Base-by-base conservation (phyloP, 2,888 invertebrate genomes). In the Ennomos erosarius region DNA sequence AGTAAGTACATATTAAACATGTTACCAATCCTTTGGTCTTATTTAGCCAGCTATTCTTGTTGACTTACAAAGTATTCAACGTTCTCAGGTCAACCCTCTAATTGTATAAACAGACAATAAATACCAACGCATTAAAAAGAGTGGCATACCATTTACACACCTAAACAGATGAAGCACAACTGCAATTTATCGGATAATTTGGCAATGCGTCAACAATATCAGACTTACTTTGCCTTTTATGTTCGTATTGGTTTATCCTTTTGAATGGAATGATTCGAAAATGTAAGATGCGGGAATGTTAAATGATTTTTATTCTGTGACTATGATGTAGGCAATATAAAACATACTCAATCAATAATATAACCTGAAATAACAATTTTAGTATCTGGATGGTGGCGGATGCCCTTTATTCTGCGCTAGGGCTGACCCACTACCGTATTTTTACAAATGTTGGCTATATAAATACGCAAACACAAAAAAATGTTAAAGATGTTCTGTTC, bases 241-340 rank as follows among this genome's bases (percentile, higher is more conserved):
- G 45, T 26, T 11, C 33, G 6, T 50, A 39, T 36, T 12, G 26
- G 35, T 50, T 49, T 50, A 56, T 56, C 50, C 51, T 50, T 56
- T 45, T 36, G 40, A 48, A 56, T 44, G 36, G n/a, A 36, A 46
- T n/a, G 1, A 3, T 26, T 26, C 6, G 39, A 44, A 50, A 56
- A 13, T 45, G 12, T 34, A 40, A 56, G 44, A 16, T 34, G 11
- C 36, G n/a, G 12, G 36, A 45, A 34, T 56, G 16, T 50, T 36
- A 9, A 47, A n/a, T 0, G 4, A 4, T 4, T 26, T 6, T 26
- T 26, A n/a, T n/a, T n/a, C n/a, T n/a, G n/a, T n/a, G n/a, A n/a
- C n/a, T n/a, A n/a, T n/a, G n/a, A n/a, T n/a, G n/a, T n/a, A n/a
- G n/a, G n/a, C n/a, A n/a, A n/a, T n/a, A n/a, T n/a, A n/a, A n/a